Percentiles rank a stretch among this genome's conserved stretches.
These are phyloP conservation scores for Muraenolepis orangiensis DNA, from an alignment of 2,797 vertebrate species.

Conservation along the genomic window DNA sequence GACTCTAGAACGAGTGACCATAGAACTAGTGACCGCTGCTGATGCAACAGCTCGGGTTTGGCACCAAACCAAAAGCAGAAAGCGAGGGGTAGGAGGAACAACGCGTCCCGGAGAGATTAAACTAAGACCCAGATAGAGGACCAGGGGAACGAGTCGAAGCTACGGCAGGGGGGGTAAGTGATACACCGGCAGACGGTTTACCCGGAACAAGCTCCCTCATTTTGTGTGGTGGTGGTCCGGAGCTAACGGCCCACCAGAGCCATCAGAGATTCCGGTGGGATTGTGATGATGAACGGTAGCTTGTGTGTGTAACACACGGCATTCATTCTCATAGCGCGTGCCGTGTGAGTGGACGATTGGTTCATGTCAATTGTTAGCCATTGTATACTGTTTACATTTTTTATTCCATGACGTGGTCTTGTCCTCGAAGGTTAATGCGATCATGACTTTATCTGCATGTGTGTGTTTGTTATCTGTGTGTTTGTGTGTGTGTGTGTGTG, in stretches of 20 bases:
- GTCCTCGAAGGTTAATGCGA: conserved; percentile 31
- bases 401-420: background rate
- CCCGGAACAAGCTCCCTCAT: too few relatives aligned
- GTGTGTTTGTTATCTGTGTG: conserved; percentile 18
- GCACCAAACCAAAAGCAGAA: background rate
- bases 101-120: too few relatives aligned
- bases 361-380: background rate
- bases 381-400: background rate
- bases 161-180: background rate
- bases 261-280: too few relatives aligned
- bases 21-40: background rate
- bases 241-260: too few relatives aligned
- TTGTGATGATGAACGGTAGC: too few relatives aligned
- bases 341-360: background rate
- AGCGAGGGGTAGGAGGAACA: background rate
- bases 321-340: background rate
- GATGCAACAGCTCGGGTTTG: background rate
- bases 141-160: background rate
- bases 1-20: background rate
- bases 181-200: background rate
- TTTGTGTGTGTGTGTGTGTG: conserved; percentile 23
- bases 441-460: conserved; percentile 29
- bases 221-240: too few relatives aligned
- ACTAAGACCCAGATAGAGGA: too few relatives aligned
- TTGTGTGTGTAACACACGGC: background rate